These are phyloP conservation scores for Poeciliopsis turrubarensis DNA, from an alignment of 2,113 vertebrate species.

Conservation along the genomic window DNA sequence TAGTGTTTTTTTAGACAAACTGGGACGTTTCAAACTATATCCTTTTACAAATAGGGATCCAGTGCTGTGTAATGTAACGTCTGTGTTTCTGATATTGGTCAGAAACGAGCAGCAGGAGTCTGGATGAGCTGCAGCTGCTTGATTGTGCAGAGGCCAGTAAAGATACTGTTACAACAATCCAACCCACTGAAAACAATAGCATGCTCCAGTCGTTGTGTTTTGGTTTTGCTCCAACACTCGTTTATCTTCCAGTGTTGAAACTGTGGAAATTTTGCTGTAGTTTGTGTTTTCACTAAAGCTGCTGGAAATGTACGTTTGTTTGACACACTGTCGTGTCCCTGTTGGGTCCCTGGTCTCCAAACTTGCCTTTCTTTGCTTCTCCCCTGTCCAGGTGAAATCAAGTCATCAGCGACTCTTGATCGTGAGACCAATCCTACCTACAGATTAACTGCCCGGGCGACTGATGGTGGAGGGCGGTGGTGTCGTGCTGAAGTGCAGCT, in stretches of 20 bases:
- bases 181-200: background rate
- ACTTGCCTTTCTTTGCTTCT: background rate
- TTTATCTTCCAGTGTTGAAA: background rate
- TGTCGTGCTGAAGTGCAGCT: constrained; percentile 87
- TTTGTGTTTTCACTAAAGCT: background rate
- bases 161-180: background rate
- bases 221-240: no score
- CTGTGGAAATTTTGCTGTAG: background rate
- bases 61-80: no score
- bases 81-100: background rate
- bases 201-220: background rate
- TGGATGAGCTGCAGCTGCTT: no score
- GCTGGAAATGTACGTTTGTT: background rate
- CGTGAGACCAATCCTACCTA: constrained; percentile 87
- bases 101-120: background rate
- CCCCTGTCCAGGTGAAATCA: constrained; percentile 86
- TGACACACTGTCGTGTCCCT: background rate
- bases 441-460: constrained; percentile 86
- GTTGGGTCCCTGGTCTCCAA: background rate
- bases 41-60: no score
- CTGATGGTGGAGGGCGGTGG: constrained; percentile 90
- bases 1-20: background rate
- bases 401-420: constrained; percentile 86
- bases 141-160: background rate
- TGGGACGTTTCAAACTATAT: no score